Conservation (phyloP, 1,140 invertebrate species). For the Drosophila azteca region DNA sequence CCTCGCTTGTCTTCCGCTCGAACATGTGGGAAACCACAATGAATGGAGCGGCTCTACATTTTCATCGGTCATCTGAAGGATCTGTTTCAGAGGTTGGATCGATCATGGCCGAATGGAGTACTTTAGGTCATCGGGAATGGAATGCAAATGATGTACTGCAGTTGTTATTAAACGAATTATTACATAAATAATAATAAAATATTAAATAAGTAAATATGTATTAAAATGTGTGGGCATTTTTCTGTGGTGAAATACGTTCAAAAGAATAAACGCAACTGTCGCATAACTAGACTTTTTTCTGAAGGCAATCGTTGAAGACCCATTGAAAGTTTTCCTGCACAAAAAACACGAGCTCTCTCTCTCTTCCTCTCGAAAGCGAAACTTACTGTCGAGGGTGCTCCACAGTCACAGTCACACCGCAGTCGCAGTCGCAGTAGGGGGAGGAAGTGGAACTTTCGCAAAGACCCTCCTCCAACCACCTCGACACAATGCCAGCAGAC, state of each 20-base stretch:
- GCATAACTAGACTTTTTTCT: too few species aligned
- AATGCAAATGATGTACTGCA: too few species aligned
- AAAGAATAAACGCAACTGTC: too few species aligned
- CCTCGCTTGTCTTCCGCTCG: constrained; percentile 42
- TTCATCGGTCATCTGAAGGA: constrained; percentile 43
- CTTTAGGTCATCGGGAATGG: too few species aligned
- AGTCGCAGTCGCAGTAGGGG: too few species aligned
- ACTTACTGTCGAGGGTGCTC: constrained; percentile 40
- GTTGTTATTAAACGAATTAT: too few species aligned
- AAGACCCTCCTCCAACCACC: constrained; percentile 15
- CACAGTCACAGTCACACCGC: constrained; percentile 21
- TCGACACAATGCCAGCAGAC: constrained; percentile 27
- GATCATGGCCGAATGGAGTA: too few species aligned
- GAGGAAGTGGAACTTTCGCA: constrained; percentile 26
- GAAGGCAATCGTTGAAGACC: constrained; percentile 19
- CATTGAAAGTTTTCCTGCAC: constrained; percentile 44
- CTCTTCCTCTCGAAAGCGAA: constrained; percentile 24
- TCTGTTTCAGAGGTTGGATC: constrained; percentile 15
- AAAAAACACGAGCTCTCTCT: constrained; percentile 12
- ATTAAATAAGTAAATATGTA: too few species aligned
- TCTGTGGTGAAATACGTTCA: too few species aligned
- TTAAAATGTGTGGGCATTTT: too few species aligned
- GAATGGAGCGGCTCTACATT: constrained; percentile 47
- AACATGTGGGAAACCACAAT: constrained; percentile 67
- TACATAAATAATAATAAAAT: too few species aligned